Percentiles rank a stretch among this genome's conserved stretches.
These are phyloP conservation scores for Stenolophus ochropezus DNA, from an alignment of 2,888 invertebrate genomes.

Conservation along the genomic window DNA sequence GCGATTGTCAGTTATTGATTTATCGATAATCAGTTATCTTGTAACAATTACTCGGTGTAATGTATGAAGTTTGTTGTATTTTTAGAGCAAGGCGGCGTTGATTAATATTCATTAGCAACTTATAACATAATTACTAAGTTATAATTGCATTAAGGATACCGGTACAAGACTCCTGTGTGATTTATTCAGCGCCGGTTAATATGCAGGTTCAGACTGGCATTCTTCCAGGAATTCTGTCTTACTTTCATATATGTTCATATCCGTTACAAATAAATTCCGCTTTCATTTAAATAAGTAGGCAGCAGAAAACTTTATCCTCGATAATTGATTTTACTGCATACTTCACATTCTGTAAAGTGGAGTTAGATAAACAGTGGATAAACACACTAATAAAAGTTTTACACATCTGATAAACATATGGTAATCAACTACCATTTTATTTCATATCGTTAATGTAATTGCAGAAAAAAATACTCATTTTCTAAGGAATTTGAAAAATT, in stretches of 20 bases:
- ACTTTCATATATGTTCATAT: constrained; percentile 16
- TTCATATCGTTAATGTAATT: not conserved
- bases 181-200: constrained; percentile 25
- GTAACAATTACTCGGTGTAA: constrained; percentile 3
- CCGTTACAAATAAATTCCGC: not conserved
- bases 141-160: constrained; percentile 24
- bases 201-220: not conserved
- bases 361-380: not conserved
- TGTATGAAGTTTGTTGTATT: constrained; percentile 15
- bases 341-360: not conserved
- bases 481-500: too few species aligned
- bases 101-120: constrained; percentile 30
- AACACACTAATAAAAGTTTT: not conserved
- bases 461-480: not conserved
- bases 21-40: constrained; percentile 14
- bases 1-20: constrained; percentile 33
- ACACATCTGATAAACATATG: not conserved
- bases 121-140: constrained; percentile 37
- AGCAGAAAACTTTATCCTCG: not conserved
- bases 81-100: not conserved
- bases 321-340: not conserved
- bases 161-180: constrained; percentile 17
- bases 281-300: not conserved
- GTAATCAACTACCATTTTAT: not conserved
- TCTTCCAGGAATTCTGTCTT: constrained; percentile 32